Evolutionary conservation across 2,888 invertebrate genomes (phyloP), one percentile per base, ranked within the genome.

Genomic region (Oxytorus armatus): DNA sequence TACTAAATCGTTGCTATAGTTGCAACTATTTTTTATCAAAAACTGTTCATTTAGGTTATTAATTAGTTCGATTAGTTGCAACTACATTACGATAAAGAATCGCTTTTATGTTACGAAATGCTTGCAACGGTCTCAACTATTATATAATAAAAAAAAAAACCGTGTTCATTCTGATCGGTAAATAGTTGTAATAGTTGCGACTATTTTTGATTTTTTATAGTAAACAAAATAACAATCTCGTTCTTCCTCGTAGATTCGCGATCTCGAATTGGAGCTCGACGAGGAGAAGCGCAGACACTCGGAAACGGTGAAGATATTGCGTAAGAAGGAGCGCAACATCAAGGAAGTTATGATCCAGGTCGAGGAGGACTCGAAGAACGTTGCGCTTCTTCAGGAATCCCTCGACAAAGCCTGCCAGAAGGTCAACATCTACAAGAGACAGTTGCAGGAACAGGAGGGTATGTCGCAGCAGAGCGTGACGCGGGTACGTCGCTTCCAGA

Each of bases 251-350:
- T 95, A 96, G 95, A 96, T 98, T 89, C 97, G 98, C 91, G 98
- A 98, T 91, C 93, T 98, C 93, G 98, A 99, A 93, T 94, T 98
- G 87, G 98, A 98, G 93, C 93, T 97, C 86, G 98, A 99, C 91
- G 98, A 98, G 93, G 98, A 99, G 93, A 98, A 98, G 94, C 96
- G 98, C 92, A 96, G 98, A 92, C 98, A 99, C 93, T 96, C 98
- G 87, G 98, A 99, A 93, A 98, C 98, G 90, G 97, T 98, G 92
- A 98, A 98, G 95, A 98, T 98, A 92, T 94, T 98, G 91, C 97
- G 98, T 93, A 99, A 99, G 95, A 99, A 99, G 96, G 98, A 99
- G 92, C 97, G 98, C 90, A 95, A 96, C 90, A 96, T 98, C 91
- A 98, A 99, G 94, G 98, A 98, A 93, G 96, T 98, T 85, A 95